Evolutionary conservation across 2,888 invertebrate genomes (phyloP).

Genomic region (Seladonia tumulorum): DNA sequence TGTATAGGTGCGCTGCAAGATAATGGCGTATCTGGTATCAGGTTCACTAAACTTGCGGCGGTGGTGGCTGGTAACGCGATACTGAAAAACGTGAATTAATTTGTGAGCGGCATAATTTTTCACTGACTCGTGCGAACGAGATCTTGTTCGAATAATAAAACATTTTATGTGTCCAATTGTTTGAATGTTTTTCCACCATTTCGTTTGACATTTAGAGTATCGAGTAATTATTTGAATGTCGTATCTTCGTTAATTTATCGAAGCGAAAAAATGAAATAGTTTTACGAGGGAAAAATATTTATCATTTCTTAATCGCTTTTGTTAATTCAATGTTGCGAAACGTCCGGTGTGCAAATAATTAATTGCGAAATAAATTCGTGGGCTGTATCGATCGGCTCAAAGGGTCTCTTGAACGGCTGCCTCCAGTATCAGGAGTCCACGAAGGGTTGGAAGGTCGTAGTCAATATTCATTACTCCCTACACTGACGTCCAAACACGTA

Average conservation of each 20-base stretch:
- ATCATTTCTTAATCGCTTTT: background rate
- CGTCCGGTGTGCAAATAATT: background rate
- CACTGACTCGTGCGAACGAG: background rate
- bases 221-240: background rate
- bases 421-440: slow-evolving; percentile 68
- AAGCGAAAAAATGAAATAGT: background rate
- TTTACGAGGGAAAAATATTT: background rate
- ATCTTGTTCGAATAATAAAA: background rate
- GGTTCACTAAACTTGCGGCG: background rate
- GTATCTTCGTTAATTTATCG: background rate
- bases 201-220: background rate
- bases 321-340: background rate
- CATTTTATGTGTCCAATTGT: background rate
- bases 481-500: background rate
- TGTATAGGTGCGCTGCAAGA: slow-evolving; percentile 32
- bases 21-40: slow-evolving; percentile 30
- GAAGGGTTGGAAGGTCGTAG: slow-evolving; percentile 55
- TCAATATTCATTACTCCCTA: slow-evolving; percentile 44
- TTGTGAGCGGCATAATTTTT: background rate
- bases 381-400: slow-evolving; percentile 43
- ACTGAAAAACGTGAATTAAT: background rate
- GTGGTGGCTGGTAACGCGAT: background rate
- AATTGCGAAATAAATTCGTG: background rate
- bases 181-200: background rate
- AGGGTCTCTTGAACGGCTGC: slow-evolving; percentile 39